Evolutionary conservation across 1,140 invertebrate species (phyloP).

Genomic region (Lepidostoma basale): DNA sequence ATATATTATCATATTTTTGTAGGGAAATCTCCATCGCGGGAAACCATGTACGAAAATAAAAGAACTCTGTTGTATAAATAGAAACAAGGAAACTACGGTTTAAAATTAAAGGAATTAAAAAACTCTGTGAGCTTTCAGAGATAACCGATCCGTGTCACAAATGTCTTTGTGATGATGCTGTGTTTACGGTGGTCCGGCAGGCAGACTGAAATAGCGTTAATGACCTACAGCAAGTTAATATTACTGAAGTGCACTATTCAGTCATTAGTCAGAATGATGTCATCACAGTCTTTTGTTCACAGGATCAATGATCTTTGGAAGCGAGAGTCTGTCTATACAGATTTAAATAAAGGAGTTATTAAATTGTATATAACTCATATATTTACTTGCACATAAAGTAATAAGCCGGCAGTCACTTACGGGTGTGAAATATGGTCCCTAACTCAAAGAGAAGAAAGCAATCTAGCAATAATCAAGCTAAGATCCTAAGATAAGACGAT

Average conservation of each 20-base stretch:
- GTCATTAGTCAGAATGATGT: constrained; percentile 4
- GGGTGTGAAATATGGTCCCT: too few species aligned
- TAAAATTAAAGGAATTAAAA: background rate
- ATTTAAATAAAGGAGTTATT: too few species aligned
- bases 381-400: too few species aligned
- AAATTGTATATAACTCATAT: too few species aligned
- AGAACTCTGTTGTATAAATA: background rate
- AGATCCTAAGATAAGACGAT: too few species aligned
- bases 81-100: background rate
- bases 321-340: too few species aligned
- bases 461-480: too few species aligned
- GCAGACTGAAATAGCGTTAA: constrained; percentile 21
- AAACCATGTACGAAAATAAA: background rate
- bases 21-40: background rate
- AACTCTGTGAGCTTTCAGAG: background rate
- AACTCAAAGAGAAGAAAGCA: too few species aligned
- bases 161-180: constrained; percentile 28
- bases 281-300: background rate
- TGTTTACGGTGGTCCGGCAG: constrained; percentile 5
- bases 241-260: constrained; percentile 2
- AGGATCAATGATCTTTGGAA: too few species aligned
- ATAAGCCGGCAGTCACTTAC: too few species aligned
- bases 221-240: constrained; percentile 29
- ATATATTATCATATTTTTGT: background rate
- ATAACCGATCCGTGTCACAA: background rate